A percentile compares a stretch with the other conserved stretches of the same genome.
phyloP scores from a whole-genome alignment of 2,888 invertebrate species.

The Caenorhabditis drosophilae region DNA sequence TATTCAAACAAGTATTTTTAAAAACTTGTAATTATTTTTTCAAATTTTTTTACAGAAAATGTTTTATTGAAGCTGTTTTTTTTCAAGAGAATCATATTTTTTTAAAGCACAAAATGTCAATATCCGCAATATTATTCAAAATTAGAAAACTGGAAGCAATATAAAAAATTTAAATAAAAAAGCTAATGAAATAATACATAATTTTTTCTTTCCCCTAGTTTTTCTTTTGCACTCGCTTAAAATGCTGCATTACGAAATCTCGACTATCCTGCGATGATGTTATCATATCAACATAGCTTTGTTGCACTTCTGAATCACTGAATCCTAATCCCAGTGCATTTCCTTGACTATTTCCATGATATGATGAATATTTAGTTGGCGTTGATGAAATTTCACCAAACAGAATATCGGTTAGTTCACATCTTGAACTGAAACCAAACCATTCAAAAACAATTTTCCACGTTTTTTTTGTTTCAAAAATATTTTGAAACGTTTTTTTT shows the following conservation, averaged over 20 bases:
- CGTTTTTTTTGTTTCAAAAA: neutral
- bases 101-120: too few relatives aligned
- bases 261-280: conserved; percentile 26
- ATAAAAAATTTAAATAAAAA: too few relatives aligned
- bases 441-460: neutral
- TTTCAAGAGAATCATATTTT: too few relatives aligned
- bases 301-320: conserved; percentile 19
- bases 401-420: conserved; percentile 9
- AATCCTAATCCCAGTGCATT: conserved; percentile 3
- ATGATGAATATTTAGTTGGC: neutral
- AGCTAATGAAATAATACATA: too few relatives aligned
- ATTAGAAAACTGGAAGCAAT: too few relatives aligned
- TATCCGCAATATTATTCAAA: too few relatives aligned
- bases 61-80: too few relatives aligned
- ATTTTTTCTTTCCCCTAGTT: too few relatives aligned
- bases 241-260: conserved; percentile 22
- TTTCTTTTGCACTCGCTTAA: conserved; percentile 4
- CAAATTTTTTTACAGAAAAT: too few relatives aligned
- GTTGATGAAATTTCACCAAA: conserved; percentile 8
- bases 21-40: too few relatives aligned
- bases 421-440: neutral
- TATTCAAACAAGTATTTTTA: too few relatives aligned
- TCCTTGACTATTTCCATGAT: neutral
- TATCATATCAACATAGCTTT: conserved; percentile 18
- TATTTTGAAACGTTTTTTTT: neutral